Evolutionary conservation across 2,113 vertebrate species (phyloP).

Genomic region (Apteryx owenii): DNA sequence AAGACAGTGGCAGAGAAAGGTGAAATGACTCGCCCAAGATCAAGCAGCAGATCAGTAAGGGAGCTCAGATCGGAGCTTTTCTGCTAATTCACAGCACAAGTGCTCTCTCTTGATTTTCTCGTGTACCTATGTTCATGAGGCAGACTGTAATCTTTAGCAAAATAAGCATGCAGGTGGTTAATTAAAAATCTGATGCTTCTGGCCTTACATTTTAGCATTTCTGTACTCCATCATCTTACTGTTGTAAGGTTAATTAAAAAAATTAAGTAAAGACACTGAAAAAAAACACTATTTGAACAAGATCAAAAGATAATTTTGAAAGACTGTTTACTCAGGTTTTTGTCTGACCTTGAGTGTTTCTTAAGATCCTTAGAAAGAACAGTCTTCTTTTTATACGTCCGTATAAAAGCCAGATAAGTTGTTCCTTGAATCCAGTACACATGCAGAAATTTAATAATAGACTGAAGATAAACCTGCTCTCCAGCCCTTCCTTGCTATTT

Average conservation of each 20-base stretch:
- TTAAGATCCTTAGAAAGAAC: neutral
- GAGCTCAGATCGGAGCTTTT: neutral
- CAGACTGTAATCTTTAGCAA: neutral
- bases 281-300: neutral
- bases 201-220: neutral
- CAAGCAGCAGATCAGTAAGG: neutral
- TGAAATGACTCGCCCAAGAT: neutral
- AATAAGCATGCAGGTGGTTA: neutral
- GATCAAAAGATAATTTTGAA: constrained; percentile 8
- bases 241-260: neutral
- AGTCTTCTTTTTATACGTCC: neutral
- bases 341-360: neutral
- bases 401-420: neutral
- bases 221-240: neutral
- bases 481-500: neutral
- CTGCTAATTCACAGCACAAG: neutral
- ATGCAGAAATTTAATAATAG: neutral
- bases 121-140: neutral
- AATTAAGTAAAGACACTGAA: neutral
- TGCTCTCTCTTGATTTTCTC: neutral
- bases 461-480: neutral
- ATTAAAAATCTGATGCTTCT: neutral
- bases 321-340: neutral
- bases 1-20: neutral
- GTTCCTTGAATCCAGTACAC: neutral